Evolutionary conservation across 2,797 vertebrate species (phyloP).

Genomic region (Stomatorhinus walkeri): DNA sequence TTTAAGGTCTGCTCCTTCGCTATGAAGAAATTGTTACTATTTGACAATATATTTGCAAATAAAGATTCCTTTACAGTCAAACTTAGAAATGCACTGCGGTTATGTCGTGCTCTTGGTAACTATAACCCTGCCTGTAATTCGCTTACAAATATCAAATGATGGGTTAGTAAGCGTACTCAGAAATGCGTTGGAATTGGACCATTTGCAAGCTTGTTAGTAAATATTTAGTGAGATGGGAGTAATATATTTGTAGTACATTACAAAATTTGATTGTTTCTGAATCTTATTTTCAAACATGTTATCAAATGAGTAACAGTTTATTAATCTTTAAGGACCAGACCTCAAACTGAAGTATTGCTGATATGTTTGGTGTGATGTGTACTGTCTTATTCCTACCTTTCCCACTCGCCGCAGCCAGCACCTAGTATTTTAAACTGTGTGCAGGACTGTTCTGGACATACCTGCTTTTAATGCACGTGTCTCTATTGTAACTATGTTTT

Average conservation of each 20-base stretch:
- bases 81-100: background rate
- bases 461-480: background rate
- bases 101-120: background rate
- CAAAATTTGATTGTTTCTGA: background rate
- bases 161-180: background rate
- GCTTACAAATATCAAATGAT: background rate
- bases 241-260: background rate
- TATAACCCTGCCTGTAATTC: background rate
- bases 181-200: background rate
- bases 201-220: background rate
- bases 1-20: background rate
- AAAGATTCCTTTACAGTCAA: background rate
- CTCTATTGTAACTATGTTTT: background rate
- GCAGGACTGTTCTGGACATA: background rate
- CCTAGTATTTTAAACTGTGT: background rate
- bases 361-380: background rate
- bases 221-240: background rate
- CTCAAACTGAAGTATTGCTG: background rate
- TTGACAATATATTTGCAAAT: background rate
- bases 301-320: background rate
- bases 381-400: background rate
- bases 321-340: background rate
- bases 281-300: background rate
- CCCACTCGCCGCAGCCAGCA: background rate
- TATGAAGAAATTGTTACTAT: background rate